Evolutionary conservation across 2,113 vertebrate genomes (phyloP), one percentile per base, ranked within the genome.

Genomic region (Alosa alosa): DNA sequence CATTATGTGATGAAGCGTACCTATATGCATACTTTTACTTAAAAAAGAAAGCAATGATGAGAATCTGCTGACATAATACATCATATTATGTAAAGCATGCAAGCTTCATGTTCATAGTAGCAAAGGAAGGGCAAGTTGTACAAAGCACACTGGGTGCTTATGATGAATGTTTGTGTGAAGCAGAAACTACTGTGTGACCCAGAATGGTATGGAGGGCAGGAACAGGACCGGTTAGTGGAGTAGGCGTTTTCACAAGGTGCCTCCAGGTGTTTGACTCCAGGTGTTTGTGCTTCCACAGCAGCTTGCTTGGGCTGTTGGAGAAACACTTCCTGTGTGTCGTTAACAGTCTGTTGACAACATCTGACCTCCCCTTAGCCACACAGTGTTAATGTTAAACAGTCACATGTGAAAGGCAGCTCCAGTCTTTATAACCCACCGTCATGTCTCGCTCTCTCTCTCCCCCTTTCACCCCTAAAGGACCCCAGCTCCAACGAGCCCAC

Each of bases 401-500:
- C 31, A 5, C 4, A 31, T 78, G 25, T 78, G 72, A 78, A 78
- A 15, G 72, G 0, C 13, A 39, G 72, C 72, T 78, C 31, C 31
- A 15, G 3, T 39, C 25, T 78, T 78, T 36, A 78, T 36, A 78
- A 36, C 72, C 39, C 72, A 10, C 39, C 31, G 0, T 78, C 72
- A 41, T 18, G 31, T 47, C n/a, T 47, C 44, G 36, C 3, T 7
- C 13, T 20, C 39, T 31, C 72, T 55, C 4, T 89, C 87, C 86
- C 85, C 31, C 36, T 41, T 36, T 75, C 68, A 39, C 72, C 36
- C 87, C 6, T 31, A 2, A 90, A 97, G 97, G 97, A 97, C 72
- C 95, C 97, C 0, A 91, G 94, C 83, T 87, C 89, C 90, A 95
- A 94, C 84, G 95, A 97, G 81, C 89, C 92, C 52, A 90, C 86